phyloP scores from a whole-genome alignment of 2,797 vertebrate genomes.

The Vultur gryphus region DNA sequence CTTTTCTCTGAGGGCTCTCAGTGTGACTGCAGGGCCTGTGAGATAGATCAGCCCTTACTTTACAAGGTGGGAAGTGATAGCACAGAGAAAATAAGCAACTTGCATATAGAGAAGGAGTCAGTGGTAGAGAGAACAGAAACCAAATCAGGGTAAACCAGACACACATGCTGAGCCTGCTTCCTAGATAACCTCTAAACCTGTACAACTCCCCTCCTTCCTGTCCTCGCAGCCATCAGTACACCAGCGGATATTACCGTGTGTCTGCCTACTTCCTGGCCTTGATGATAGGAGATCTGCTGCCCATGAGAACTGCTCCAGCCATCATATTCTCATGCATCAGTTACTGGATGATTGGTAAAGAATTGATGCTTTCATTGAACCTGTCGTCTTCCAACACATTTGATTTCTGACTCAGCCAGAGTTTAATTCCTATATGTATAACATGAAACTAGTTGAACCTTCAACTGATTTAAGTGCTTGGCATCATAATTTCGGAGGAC shows the following conservation, averaged over 20 bases:
- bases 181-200: neutral
- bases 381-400: neutral
- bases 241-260: constrained; percentile 69
- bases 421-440: neutral
- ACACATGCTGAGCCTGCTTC: neutral
- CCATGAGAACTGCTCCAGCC: constrained; percentile 69
- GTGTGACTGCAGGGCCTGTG: neutral
- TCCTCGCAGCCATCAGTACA: constrained; percentile 67
- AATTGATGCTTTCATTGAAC: constrained; percentile 25
- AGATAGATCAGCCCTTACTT: neutral
- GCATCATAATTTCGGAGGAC: neutral
- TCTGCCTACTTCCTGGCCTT: constrained; percentile 70
- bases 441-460: neutral
- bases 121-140: neutral
- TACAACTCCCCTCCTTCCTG: constrained; percentile 33
- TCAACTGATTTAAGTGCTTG: neutral
- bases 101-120: neutral
- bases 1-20: neutral
- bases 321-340: constrained; percentile 69
- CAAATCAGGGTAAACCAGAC: neutral
- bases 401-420: neutral
- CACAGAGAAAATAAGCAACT: neutral
- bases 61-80: neutral
- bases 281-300: constrained; percentile 69
- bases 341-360: constrained; percentile 74